A percentile compares a stretch with the other conserved stretches of the same genome.
Evolutionary conservation across 1,140 invertebrate species (phyloP).

Genomic region (Procambarus virginalis): DNA sequence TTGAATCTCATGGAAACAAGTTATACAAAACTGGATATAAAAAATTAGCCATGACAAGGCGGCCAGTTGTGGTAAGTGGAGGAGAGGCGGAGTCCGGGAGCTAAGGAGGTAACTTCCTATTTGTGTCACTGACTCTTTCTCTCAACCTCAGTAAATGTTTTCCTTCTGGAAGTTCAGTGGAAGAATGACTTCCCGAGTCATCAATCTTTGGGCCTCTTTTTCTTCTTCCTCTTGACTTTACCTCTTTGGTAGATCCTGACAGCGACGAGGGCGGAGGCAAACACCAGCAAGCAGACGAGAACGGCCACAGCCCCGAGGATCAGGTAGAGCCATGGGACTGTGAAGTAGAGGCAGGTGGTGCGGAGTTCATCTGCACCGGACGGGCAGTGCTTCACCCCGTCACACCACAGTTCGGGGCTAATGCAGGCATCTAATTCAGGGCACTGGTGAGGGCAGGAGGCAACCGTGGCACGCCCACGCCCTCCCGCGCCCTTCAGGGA

Average conservation of each 20-base stretch:
- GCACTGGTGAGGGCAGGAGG: slow-evolving; percentile 68
- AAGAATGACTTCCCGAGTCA: slow-evolving; percentile 68
- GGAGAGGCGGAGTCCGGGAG: not conserved
- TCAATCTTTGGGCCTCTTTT: slow-evolving; percentile 68
- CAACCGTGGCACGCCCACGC: slow-evolving; percentile 16
- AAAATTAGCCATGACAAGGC: slow-evolving; percentile 16
- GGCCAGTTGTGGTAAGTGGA: slow-evolving; percentile 24
- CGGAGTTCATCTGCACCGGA: slow-evolving; percentile 72
- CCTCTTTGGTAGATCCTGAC: slow-evolving; percentile 80
- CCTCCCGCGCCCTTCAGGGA: slow-evolving; percentile 70
- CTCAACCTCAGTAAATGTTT: slow-evolving; percentile 53
- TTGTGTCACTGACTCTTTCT: slow-evolving; percentile 11
- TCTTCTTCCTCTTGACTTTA: slow-evolving; percentile 79
- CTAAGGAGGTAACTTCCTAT: slow-evolving; percentile 22
- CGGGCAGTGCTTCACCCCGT: slow-evolving; percentile 74
- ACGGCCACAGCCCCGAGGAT: slow-evolving; percentile 78
- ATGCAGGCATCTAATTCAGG: slow-evolving; percentile 75
- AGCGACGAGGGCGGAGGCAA: slow-evolving; percentile 79
- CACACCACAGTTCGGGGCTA: slow-evolving; percentile 77
- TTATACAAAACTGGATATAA: slow-evolving; percentile 48
- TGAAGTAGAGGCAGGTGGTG: slow-evolving; percentile 80
- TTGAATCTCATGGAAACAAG: slow-evolving; percentile 3
- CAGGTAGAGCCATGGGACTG: slow-evolving; percentile 81
- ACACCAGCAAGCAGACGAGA: slow-evolving; percentile 76
- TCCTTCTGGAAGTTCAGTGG: slow-evolving; percentile 65